Evolutionary conservation across 2,113 vertebrate genomes (phyloP), one percentile per base, ranked within the genome.

Genomic region (Uria aalge): DNA sequence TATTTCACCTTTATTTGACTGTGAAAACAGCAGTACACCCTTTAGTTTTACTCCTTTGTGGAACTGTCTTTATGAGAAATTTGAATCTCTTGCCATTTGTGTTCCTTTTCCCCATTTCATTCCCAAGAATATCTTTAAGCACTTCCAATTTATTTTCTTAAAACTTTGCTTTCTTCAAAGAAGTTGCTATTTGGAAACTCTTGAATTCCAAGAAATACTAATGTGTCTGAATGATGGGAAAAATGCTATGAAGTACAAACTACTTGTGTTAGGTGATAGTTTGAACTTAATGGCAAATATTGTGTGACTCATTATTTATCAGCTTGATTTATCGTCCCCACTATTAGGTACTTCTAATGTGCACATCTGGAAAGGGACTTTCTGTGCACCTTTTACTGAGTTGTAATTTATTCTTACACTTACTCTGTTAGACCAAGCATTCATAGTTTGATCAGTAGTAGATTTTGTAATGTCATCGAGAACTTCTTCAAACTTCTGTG

Each of bases 151-250:
- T 17, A n/a, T 45, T 72, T 53, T 64, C 22, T 47, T 80, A 13
- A 15, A 47, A 26, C 16, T 48, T 77, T 50, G 1, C 3, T 50
- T 74, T 80, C 24, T 55, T 87, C 11, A 16, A 36, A 69, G 9
- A 3, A 69, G 24, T 56, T 9, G 5, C 18, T 69, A 0, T 82
- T 72, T 81, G 16, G 12, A 27, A 95, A 43, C 8, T 83, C 23
- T 2, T 64, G 26, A 72, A 34, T 67, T 50, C 11, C 8, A 40
- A 52, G 21, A 40, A 67, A 43, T 47, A 41, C 5, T 57, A 23
- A 6, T 40, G 15, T 43, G 20, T 30, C 26, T 14, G 17, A 75
- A 0, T 2, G 0, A 11, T 24, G 18, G 22, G 13, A 20, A 69
- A 59, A 48, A 40, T 13, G 6, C 32, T 81, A 1, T 63, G 43